A percentile compares a stretch with the other conserved stretches of the same genome.
Conservation (phyloP, 2,797 vertebrate genomes). For the Discoglossus pictus region DNA sequence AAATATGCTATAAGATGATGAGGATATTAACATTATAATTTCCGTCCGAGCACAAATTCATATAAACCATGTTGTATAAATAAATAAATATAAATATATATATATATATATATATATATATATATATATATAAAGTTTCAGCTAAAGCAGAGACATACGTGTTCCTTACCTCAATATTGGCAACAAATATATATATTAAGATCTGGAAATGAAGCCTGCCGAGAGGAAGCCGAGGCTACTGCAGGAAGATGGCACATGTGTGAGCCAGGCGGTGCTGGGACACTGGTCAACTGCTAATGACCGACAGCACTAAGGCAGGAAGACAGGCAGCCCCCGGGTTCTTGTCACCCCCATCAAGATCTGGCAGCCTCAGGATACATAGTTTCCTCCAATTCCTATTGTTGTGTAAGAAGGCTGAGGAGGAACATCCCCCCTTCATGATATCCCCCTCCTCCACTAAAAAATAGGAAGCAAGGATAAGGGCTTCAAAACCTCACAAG, state of each 20-base stretch:
- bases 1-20: too few species aligned
- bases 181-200: too few species aligned
- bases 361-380: constrained; percentile 20
- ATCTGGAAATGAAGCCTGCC: too few species aligned
- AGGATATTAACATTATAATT: too few species aligned
- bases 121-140: too few species aligned
- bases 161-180: constrained; percentile 11
- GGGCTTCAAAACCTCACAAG: not conserved
- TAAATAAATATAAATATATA: too few species aligned
- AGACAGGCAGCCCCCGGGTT: constrained; percentile 13
- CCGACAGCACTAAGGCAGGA: constrained; percentile 5
- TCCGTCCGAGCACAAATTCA: too few species aligned
- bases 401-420: constrained; percentile 29
- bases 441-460: not conserved
- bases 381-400: constrained; percentile 31
- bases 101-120: too few species aligned
- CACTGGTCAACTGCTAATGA: constrained; percentile 13
- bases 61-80: too few species aligned
- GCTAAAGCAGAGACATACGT: too few species aligned
- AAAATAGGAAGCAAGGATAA: constrained; percentile 18
- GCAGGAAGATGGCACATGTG: not conserved
- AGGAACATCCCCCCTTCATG: constrained; percentile 11
- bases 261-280: not conserved
- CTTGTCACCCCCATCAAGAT: constrained; percentile 36
- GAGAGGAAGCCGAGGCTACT: too few species aligned